phyloP scores from a whole-genome alignment of 2,113 vertebrate species.

The Brachyhypopomus occidentalis region DNA sequence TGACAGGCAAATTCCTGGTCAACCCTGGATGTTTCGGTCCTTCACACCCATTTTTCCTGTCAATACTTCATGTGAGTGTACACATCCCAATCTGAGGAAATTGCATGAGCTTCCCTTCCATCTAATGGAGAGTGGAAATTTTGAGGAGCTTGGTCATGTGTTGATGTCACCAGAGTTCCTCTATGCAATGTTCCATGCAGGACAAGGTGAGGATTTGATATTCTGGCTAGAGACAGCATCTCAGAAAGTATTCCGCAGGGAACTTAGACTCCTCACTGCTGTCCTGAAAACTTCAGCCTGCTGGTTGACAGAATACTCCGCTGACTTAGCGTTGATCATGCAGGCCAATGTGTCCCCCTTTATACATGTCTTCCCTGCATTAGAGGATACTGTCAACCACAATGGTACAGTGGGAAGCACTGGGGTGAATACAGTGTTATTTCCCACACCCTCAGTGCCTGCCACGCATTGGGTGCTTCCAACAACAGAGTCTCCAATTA shows the following conservation, averaged over 20 bases:
- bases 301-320: constrained; percentile 60
- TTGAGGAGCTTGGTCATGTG: constrained; percentile 64
- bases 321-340: constrained; percentile 65
- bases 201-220: constrained; percentile 65
- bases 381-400: constrained; percentile 59
- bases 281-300: constrained; percentile 66
- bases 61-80: not conserved
- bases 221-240: constrained; percentile 63
- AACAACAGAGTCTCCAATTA: constrained; percentile 43
- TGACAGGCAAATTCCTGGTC: constrained; percentile 64
- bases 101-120: constrained; percentile 74
- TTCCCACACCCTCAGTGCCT: constrained; percentile 64
- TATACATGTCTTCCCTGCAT: constrained; percentile 63
- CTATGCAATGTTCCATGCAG: constrained; percentile 69
- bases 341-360: constrained; percentile 71
- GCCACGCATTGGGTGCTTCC: constrained; percentile 46
- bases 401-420: constrained; percentile 52
- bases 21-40: constrained; percentile 66
- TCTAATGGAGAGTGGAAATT: constrained; percentile 64
- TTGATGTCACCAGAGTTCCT: constrained; percentile 70
- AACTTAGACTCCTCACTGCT: constrained; percentile 65
- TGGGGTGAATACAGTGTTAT: constrained; percentile 59
- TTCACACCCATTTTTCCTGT: constrained; percentile 1
- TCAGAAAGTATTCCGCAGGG: constrained; percentile 54
- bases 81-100: constrained; percentile 66